Evolutionary conservation across 2,888 invertebrate species (phyloP).

Genomic region (Piscicola geometra): DNA sequence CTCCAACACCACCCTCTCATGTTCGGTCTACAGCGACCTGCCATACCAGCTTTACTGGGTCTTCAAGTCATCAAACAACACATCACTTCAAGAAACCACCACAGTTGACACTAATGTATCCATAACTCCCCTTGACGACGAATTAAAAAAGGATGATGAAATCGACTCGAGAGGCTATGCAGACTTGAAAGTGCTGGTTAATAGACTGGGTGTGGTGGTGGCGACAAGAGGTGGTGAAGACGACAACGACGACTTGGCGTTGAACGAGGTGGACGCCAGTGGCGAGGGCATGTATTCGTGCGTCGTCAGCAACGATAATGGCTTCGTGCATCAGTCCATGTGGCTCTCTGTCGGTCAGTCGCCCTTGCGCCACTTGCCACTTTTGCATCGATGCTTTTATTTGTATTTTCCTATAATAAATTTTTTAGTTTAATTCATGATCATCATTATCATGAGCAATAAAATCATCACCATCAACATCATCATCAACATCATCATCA

Average conservation of each 20-base stretch:
- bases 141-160: not conserved
- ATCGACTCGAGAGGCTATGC: no score
- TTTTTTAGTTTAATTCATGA: no score
- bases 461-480: no score
- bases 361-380: no score
- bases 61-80: not conserved
- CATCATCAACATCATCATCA: no score
- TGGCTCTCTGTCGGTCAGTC: slow-evolving; percentile 3
- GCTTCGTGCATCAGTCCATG: not conserved
- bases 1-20: not conserved
- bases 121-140: no score
- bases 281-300: not conserved
- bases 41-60: not conserved
- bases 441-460: no score
- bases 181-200: no score
- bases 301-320: slow-evolving; percentile 3
- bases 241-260: not conserved
- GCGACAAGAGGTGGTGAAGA: not conserved
- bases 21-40: not conserved
- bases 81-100: not conserved
- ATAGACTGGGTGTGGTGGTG: not conserved
- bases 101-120: no score
- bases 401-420: no score
- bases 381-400: no score
- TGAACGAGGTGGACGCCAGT: not conserved